A percentile compares a stretch with the other conserved stretches of the same genome.
Conservation (phyloP, 2,797 vertebrate species). For the Microctenopoma stevenorrisi region DNA sequence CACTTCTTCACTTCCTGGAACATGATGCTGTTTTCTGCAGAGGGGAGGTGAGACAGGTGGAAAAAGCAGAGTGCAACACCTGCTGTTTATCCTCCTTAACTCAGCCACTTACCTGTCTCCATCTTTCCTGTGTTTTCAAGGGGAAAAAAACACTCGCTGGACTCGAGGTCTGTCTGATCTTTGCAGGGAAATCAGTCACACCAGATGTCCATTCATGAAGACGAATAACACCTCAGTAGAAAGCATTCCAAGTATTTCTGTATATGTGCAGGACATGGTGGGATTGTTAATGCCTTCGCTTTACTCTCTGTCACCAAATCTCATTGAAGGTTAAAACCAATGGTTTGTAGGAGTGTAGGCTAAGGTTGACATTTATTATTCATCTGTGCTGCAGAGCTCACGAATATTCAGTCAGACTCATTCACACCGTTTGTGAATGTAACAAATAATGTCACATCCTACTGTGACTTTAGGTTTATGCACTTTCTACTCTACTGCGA, state of each 20-base stretch:
- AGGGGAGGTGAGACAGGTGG: conserved; percentile 33
- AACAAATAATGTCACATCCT: too few species aligned
- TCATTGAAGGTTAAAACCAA: too few species aligned
- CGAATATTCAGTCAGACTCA: not conserved
- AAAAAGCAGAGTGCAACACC: conserved; percentile 57
- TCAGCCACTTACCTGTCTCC: conserved; percentile 40
- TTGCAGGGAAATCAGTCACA: not conserved
- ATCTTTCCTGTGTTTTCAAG: conserved; percentile 21
- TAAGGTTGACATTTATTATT: too few species aligned
- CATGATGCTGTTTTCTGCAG: conserved; percentile 45
- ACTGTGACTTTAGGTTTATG: too few species aligned
- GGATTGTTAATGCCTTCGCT: too few species aligned
- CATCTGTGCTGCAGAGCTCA: not conserved
- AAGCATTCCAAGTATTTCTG: not conserved
- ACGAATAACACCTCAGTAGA: not conserved
- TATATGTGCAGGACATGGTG: too few species aligned
- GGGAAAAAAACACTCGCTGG: not conserved
- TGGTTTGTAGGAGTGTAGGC: too few species aligned
- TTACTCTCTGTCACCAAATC: too few species aligned
- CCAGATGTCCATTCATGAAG: not conserved
- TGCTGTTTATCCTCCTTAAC: conserved; percentile 59
- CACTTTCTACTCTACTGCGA: too few species aligned
- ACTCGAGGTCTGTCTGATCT: not conserved
- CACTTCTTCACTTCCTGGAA: conserved; percentile 66
- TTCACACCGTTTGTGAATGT: too few species aligned